Base-by-base conservation (phyloP, 2,797 vertebrate species). In the Halcyon smyrnensis region DNA sequence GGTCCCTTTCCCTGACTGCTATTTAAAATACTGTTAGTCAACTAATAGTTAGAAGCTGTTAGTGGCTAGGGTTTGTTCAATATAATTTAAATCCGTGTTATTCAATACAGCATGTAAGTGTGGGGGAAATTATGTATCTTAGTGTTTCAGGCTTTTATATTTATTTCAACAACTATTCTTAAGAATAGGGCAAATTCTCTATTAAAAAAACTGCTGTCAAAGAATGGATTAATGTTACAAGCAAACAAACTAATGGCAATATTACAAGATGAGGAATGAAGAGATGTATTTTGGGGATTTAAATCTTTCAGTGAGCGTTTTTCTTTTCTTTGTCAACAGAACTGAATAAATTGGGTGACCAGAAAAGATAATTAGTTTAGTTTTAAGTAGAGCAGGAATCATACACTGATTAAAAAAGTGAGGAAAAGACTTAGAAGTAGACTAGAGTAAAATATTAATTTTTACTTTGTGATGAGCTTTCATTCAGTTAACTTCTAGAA, bases 231-330 rank as follows among this genome's bases (percentile, higher is more conserved):
- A n/a, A 41, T 18, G 57, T 80, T 74, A 59, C 53, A 97, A 90
- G 59, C 45, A 89, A 87, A 69, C 56, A 70, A 90, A 59, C 71
- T 65, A 95, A 46, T 45, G 11, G 15, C 11, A 73, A 87, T 92
- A 96, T 89, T 91, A 39, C 48, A 73, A 86, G 64, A 76, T 54
- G 16, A 91, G 15, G 63, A 87, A 62, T 73, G 3, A 37, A 91
- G 77, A 86, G 68, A 62, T 75, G 30, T 74, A 57, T 75, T 91
- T 97, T 95, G 68, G 73, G 69, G 36, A 91, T 60, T 89, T 77
- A 93, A 83, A 84, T 67, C 9, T 70, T 95, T 74, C 73, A 89
- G 15, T 45, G 56, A 21, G 14, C 15, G 57, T 45, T 94, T 93
- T 62, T 46, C 45, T 51, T 62, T 67, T 43, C 5, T 23, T 56